Evolutionary conservation across 2,888 invertebrate species (phyloP).

Genomic region (Capitulum mitella): DNA sequence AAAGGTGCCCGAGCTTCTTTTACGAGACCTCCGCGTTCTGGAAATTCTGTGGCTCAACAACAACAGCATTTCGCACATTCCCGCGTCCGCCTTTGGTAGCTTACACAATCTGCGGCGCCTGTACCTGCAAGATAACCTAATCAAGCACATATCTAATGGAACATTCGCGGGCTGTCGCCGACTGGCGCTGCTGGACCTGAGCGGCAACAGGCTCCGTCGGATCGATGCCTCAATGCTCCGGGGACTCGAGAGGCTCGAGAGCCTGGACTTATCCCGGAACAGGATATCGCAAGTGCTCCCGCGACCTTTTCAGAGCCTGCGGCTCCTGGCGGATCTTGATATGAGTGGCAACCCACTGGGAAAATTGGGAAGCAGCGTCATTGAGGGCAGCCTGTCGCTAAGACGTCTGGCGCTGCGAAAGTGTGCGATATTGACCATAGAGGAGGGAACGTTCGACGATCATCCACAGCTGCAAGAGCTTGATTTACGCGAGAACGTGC

Average conservation of each 20-base stretch:
- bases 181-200: slow-evolving; percentile 37
- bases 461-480: slow-evolving; percentile 69
- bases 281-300: slow-evolving; percentile 40
- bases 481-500: slow-evolving; percentile 61
- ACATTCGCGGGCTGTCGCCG: slow-evolving; percentile 40
- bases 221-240: slow-evolving; percentile 38
- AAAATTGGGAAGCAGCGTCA: slow-evolving; percentile 41
- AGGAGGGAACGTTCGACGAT: slow-evolving; percentile 62
- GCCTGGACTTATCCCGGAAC: slow-evolving; percentile 41
- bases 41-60: slow-evolving; percentile 40
- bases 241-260: slow-evolving; percentile 37
- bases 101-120: slow-evolving; percentile 65
- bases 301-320: slow-evolving; percentile 41
- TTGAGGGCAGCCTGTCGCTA: slow-evolving; percentile 60
- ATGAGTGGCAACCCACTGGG: slow-evolving; percentile 40
- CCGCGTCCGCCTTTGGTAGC: slow-evolving; percentile 52
- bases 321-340: slow-evolving; percentile 39
- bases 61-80: slow-evolving; percentile 32
- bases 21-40: slow-evolving; percentile 39
- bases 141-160: slow-evolving; percentile 44
- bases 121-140: slow-evolving; percentile 64
- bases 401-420: slow-evolving; percentile 64
- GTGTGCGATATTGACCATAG: slow-evolving; percentile 65
- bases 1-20: slow-evolving; percentile 37
- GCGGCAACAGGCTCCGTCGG: slow-evolving; percentile 38